phyloP scores from a whole-genome alignment of 2,888 invertebrate genomes.

The Metellina segmentata region DNA sequence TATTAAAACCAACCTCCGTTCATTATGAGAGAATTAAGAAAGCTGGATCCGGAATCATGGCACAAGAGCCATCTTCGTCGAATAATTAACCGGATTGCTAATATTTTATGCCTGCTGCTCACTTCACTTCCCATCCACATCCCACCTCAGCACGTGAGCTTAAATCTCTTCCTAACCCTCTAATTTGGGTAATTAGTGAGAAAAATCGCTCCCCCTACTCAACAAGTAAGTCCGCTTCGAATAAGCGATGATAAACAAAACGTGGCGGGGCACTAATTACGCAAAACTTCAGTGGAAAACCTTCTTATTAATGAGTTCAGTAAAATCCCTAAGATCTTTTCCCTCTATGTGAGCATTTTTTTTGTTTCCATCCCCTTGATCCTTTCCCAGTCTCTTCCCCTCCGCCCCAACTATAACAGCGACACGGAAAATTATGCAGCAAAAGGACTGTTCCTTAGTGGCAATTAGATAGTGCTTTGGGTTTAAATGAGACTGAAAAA shows the following conservation, averaged over 20 bases:
- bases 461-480: constrained; percentile 66
- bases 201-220: constrained; percentile 64
- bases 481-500: constrained; percentile 33
- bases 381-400: neutral
- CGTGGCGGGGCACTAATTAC: constrained; percentile 64
- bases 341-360: constrained; percentile 10
- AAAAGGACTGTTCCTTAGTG: constrained; percentile 27
- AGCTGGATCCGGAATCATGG: neutral
- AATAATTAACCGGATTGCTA: constrained; percentile 65
- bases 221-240: constrained; percentile 51
- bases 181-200: constrained; percentile 73
- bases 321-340: constrained; percentile 42
- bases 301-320: constrained; percentile 71
- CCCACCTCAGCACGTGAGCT: constrained; percentile 6
- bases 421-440: constrained; percentile 12
- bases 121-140: neutral
- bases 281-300: constrained; percentile 21
- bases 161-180: constrained; percentile 41
- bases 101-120: constrained; percentile 41
- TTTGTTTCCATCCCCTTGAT: neutral
- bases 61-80: neutral
- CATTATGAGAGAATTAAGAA: neutral
- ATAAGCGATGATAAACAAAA: constrained; percentile 67
- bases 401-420: neutral
- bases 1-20: neutral